phyloP scores from a whole-genome alignment of 2,888 invertebrate genomes.

The Eilema caniola region DNA sequence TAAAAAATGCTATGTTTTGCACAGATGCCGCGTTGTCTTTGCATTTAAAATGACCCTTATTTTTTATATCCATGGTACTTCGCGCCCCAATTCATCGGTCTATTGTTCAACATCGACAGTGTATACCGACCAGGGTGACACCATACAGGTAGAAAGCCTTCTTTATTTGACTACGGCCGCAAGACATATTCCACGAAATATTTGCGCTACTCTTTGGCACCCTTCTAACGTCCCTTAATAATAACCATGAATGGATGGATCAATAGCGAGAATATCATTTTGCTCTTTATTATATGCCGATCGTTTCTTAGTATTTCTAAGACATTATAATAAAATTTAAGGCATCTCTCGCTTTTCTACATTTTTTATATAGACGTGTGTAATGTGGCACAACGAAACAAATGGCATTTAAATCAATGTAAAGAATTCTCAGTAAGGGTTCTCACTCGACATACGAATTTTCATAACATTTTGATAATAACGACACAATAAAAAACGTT shows the following conservation, averaged over 20 bases:
- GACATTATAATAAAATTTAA: neutral
- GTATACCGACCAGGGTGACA: neutral
- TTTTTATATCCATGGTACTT: too few species aligned
- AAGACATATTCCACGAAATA: conserved; percentile 5
- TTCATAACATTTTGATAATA: neutral
- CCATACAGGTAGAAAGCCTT: conserved; percentile 5
- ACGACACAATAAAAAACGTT: too few species aligned
- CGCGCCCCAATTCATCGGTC: neutral
- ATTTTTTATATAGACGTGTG: neutral
- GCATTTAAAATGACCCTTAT: too few species aligned
- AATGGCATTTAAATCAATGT: neutral
- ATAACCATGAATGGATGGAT: neutral
- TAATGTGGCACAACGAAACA: neutral
- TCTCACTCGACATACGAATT: neutral
- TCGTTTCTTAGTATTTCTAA: neutral
- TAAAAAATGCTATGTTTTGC: too few species aligned
- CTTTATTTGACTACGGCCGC: neutral
- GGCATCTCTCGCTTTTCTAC: too few species aligned
- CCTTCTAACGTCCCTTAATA: neutral
- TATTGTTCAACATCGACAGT: neutral
- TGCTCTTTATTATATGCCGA: neutral
- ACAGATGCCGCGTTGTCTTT: too few species aligned
- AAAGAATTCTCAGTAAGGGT: neutral
- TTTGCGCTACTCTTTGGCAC: conserved; percentile 1
- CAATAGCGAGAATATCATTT: neutral